phyloP scores from a whole-genome alignment of 1,140 invertebrate genomes.

The Globodera ellingtonae region DNA sequence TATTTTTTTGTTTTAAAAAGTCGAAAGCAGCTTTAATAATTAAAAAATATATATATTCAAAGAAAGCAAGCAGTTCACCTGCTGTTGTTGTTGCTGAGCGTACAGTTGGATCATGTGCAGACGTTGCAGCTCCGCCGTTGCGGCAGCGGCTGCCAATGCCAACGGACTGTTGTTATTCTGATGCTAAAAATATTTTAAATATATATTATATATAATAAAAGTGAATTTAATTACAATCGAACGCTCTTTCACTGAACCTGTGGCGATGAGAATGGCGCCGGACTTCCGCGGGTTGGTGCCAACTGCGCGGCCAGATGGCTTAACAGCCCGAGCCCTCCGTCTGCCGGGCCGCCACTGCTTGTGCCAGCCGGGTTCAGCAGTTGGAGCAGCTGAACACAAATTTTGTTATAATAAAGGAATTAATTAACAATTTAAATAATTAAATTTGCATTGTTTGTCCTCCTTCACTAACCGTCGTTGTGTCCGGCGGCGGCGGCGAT shows the following conservation, averaged over 20 bases:
- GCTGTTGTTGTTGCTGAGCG: constrained; percentile 24
- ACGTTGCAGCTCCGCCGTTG: constrained; percentile 20
- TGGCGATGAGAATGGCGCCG: no score
- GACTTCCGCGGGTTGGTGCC: not conserved
- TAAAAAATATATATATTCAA: no score
- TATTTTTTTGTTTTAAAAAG: not conserved
- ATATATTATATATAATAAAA: no score
- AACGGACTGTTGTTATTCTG: constrained; percentile 7
- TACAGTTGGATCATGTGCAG: constrained; percentile 27
- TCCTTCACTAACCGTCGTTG: no score
- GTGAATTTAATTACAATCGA: no score
- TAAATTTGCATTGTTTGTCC: no score
- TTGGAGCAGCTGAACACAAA: not conserved
- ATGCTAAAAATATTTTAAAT: not conserved
- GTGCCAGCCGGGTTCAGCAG: not conserved
- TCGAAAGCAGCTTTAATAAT: no score
- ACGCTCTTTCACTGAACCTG: not conserved
- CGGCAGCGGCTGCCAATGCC: constrained; percentile 16
- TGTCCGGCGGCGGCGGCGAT: not conserved
- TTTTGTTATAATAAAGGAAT: no score
- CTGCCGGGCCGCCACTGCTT: not conserved
- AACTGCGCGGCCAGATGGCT: constrained; percentile 13
- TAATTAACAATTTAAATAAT: no score
- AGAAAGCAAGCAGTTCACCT: not conserved
- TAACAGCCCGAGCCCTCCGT: constrained; percentile 4